Evolutionary conservation across 2,797 vertebrate species (phyloP).

Genomic region (Spinus olivaceus): DNA sequence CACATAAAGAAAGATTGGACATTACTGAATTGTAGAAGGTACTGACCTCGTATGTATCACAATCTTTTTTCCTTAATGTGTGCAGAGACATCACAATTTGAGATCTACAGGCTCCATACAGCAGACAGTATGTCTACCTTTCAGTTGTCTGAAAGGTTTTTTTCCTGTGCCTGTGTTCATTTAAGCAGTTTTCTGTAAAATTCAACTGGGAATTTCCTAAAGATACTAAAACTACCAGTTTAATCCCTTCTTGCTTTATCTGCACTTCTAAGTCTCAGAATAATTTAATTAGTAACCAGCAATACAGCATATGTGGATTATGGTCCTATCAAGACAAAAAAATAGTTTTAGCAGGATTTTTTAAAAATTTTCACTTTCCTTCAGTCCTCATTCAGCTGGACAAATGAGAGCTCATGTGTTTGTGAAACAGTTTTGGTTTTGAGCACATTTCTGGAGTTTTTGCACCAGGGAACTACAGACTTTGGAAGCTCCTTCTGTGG

Average conservation of each 20-base stretch:
- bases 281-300: constrained; percentile 60
- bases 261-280: constrained; percentile 43
- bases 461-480: background rate
- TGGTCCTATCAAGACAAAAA: constrained; percentile 22
- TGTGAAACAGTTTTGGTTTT: background rate
- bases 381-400: background rate
- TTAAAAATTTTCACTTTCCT: background rate
- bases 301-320: constrained; percentile 30
- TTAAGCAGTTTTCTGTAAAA: constrained; percentile 55
- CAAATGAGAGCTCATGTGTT: background rate
- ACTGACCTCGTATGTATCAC: background rate
- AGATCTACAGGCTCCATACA: background rate
- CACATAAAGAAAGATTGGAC: background rate
- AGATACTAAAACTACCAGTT: constrained; percentile 60
- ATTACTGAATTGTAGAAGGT: background rate
- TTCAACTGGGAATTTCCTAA: constrained; percentile 60
- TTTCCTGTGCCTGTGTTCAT: background rate
- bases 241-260: constrained; percentile 62
- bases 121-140: background rate
- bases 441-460: background rate
- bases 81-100: background rate
- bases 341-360: background rate
- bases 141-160: background rate
- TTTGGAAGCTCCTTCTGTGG: background rate
- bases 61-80: background rate